Evolutionary conservation across 2,797 vertebrate genomes (phyloP), one percentile per base, ranked within the genome.

Genomic region (Okamejei kenojei): DNA sequence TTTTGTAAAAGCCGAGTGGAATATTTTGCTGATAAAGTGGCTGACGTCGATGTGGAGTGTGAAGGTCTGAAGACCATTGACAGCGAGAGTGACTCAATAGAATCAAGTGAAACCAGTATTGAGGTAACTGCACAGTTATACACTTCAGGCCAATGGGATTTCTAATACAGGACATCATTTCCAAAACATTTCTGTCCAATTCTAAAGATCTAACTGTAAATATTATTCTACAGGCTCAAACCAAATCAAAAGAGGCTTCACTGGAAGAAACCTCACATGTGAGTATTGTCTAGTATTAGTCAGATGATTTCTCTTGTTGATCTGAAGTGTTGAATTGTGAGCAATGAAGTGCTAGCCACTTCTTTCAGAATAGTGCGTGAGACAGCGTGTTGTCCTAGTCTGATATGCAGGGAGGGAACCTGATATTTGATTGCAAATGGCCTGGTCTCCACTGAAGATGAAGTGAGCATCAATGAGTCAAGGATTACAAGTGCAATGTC

Each of bases 11-110:
- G 84, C 26, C 61, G 8, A 32, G n/a, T 88, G 15, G 63, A 88
- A 68, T 88, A 65, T 68, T 88, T 65, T 65, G 84, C 84, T 88
- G 61, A 68, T 88, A n/a, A 88, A n/a, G 84, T 68, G 9, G n/a
- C 63, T 7, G 61, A 68, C 13, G 11, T 88, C 1, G 61, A 88
- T 68, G 84, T 88, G 61, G 61, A 88, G 15, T 88, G 84, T 68
- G 29, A 5, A 21, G 84, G 84, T 21, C 19, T 88, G 84, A 88
- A 35, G 61, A 88, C 58, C 1, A 17, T 88, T n/a, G 17, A 68
- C 58, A 35, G 61, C 15, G 17, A 68, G 13, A 88, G 84, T 32
- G 84, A 68, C 11, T 88, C 61, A 32, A 15, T 13, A 32, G 84
- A 88, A 29, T 68, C 84, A 9, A 88, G 71, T 74, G 90, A 91